A percentile compares a stretch with the other conserved stretches of the same genome.
Evolutionary conservation across 2,888 invertebrate species (phyloP).

Genomic region (Oscheius sp.): DNA sequence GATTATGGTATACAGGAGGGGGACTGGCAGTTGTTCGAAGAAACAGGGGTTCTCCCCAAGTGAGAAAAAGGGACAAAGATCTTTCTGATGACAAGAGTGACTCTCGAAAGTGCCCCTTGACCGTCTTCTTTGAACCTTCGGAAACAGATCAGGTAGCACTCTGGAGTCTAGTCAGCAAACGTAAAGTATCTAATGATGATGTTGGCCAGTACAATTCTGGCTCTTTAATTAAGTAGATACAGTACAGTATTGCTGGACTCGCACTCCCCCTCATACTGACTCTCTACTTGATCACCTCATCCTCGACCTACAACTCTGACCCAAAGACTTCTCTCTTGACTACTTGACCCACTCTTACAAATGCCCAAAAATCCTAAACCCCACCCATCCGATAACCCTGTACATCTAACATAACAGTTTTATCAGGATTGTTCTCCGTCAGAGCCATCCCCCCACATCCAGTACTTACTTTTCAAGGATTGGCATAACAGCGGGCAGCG

Average conservation of each 20-base stretch:
- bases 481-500: slow-evolving; percentile 29
- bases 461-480: slow-evolving; percentile 25
- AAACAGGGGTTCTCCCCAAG: slow-evolving; percentile 1
- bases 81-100: neutral
- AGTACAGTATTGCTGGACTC: too few species aligned
- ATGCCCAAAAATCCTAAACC: neutral
- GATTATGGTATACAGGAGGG: slow-evolving; percentile 13
- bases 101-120: neutral
- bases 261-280: too few species aligned
- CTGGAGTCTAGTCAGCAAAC: neutral
- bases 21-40: too few species aligned
- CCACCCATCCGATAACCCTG: neutral
- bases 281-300: too few species aligned
- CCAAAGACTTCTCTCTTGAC: neutral
- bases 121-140: neutral
- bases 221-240: neutral
- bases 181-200: neutral
- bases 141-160: neutral
- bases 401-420: neutral
- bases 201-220: neutral
- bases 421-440: neutral
- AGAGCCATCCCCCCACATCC: too few species aligned
- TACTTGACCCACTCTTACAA: too few species aligned
- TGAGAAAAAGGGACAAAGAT: neutral
- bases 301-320: neutral